These are phyloP conservation scores for Albula goreensis DNA, from an alignment of 2,113 vertebrate species.

Conservation along the genomic window DNA sequence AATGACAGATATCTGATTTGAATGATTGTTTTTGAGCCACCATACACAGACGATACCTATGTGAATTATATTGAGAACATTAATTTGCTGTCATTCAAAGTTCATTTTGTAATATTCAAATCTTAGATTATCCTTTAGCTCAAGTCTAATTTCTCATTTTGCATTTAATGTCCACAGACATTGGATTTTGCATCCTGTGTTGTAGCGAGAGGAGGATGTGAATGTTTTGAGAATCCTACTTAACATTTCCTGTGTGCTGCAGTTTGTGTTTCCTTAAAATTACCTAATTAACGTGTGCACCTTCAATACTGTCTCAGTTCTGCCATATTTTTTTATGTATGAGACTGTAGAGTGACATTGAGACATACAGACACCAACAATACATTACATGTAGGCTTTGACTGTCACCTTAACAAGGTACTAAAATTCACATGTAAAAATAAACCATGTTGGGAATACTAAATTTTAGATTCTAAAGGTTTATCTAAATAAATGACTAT, in stretches of 20 bases:
- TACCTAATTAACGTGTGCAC: neutral
- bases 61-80: neutral
- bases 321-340: neutral
- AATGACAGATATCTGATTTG: neutral
- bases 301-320: neutral
- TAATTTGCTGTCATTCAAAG: neutral
- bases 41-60: neutral
- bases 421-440: neutral
- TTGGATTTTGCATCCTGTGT: neutral
- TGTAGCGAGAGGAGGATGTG: neutral
- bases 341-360: neutral
- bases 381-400: neutral
- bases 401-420: neutral
- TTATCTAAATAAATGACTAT: neutral
- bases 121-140: neutral
- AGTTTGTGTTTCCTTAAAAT: neutral
- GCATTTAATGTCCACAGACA: neutral
- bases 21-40: neutral
- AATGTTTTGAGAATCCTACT: neutral
- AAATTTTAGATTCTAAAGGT: neutral
- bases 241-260: neutral
- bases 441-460: neutral
- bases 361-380: neutral
- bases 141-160: neutral
- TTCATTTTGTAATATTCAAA: neutral